Base-by-base conservation (phyloP, 2,113 vertebrate genomes). In the Xiphias gladius region DNA sequence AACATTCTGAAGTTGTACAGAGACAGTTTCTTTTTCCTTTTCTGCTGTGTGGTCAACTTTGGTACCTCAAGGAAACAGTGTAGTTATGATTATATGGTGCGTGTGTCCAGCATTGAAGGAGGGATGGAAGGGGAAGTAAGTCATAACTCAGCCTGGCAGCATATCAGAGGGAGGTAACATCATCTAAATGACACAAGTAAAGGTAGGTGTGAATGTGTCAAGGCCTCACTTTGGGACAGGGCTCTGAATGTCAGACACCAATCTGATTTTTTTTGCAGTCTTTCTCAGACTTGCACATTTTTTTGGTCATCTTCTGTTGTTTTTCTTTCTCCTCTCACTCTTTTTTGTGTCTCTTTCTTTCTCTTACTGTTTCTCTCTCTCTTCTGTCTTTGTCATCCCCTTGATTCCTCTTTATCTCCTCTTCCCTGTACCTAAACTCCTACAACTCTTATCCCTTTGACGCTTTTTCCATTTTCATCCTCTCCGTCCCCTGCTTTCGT, bases 201-300 rank as follows among this genome's bases (percentile, higher is more conserved):
- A 80, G 62, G 82, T 78, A 91, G 90, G 92, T 93, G 90, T 74
- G 88, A 94, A 88, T 79, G 80, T 74, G 86, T 89, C 73, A 84
- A 86, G 85, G 69, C 67, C 76, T 88, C 73, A 77, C 77, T 58
- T 48, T 72, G 71, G 50, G 73, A 74, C 3, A 0, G 39, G 59
- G 50, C 48, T 73, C 64, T 61, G 54, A 55, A 80, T 48, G 72
- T 80, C 66, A 32, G 39, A 59, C 54, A 69, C 61, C 67, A 39
- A 79, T 64, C 72, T 67, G 39, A 48, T 50, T 46, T 5, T 37
- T n/a, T 68, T 35, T 48, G 1, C 46, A 69, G 5, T 30, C n/a
- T 14, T 48, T 37, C 22, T 28, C 64, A 71, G 61, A 64, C 75
- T 83, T 86, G 41, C 5, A 61, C 73, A 62, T 63, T 85, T 81